Evolutionary conservation across 2,888 invertebrate genomes (phyloP).

Genomic region (Autographa gamma): DNA sequence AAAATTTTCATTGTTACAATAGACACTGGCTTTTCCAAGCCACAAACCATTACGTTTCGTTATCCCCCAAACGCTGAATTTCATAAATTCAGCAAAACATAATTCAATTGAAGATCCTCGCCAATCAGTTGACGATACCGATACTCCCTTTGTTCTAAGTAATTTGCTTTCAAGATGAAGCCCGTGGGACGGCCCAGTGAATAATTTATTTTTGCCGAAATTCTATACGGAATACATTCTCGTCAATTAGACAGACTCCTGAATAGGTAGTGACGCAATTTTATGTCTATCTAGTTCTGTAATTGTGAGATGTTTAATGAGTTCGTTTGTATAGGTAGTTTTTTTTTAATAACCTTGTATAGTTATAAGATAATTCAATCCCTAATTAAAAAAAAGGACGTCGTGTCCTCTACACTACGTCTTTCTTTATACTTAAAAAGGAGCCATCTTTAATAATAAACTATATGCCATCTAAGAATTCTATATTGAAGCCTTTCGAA

Average conservation of each 20-base stretch:
- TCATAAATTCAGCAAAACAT: conserved; percentile 48
- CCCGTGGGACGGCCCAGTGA: conserved; percentile 49
- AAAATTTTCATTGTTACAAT: neutral
- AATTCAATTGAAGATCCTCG: conserved; percentile 57
- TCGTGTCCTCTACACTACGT: too few species aligned
- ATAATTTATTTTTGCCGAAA: conserved; percentile 62
- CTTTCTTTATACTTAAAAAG: too few species aligned
- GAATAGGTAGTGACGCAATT: conserved; percentile 56
- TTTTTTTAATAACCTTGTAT: too few species aligned
- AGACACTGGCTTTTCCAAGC: conserved; percentile 13
- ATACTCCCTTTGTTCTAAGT: conserved; percentile 63
- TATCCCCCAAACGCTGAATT: conserved; percentile 36
- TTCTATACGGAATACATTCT: conserved; percentile 59
- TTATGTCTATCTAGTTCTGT: conserved; percentile 47
- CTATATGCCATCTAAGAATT: neutral
- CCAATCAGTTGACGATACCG: conserved; percentile 61
- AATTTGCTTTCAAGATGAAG: conserved; percentile 59
- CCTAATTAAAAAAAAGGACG: too few species aligned
- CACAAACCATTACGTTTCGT: conserved; percentile 21
- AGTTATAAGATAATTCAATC: too few species aligned
- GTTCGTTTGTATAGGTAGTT: too few species aligned
- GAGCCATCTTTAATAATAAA: too few species aligned
- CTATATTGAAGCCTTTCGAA: neutral
- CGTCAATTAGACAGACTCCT: conserved; percentile 58
- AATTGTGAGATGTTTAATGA: conserved; percentile 44